phyloP scores from a whole-genome alignment of 2,888 invertebrate species.

The Cordylochernes scorpioides region DNA sequence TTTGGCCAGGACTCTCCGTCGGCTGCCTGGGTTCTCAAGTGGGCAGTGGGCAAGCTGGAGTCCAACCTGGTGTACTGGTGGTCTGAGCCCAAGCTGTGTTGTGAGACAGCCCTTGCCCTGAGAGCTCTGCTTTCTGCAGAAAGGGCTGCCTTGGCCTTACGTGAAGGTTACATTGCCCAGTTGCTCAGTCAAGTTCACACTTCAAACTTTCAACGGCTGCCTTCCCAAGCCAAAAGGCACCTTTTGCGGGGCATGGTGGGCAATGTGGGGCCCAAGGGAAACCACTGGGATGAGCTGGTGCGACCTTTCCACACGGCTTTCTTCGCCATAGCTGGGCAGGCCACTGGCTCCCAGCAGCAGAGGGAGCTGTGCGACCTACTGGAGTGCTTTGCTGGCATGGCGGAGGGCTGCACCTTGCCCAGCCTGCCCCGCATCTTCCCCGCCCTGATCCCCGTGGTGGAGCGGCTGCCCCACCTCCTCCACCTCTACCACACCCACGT shows the following conservation, averaged over 20 bases:
- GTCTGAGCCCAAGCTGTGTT: slow-evolving; percentile 33
- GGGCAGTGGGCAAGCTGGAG: slow-evolving; percentile 36
- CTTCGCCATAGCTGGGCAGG: too few species aligned
- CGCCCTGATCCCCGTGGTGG: slow-evolving; percentile 35
- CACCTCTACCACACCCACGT: slow-evolving; percentile 48
- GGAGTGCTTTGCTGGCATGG: slow-evolving; percentile 37
- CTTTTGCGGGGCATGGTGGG: too few species aligned
- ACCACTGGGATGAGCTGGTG: too few species aligned
- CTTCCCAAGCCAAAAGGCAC: too few species aligned
- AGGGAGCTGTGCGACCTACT: slow-evolving; percentile 42
- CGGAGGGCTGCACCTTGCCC: slow-evolving; percentile 15
- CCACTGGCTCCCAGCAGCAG: too few species aligned
- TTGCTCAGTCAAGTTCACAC: too few species aligned
- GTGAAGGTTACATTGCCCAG: too few species aligned
- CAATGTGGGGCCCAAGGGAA: too few species aligned
- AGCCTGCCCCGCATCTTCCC: slow-evolving; percentile 23
- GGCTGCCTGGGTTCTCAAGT: slow-evolving; percentile 33
- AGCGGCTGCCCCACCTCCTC: slow-evolving; percentile 39
- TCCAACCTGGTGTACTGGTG: slow-evolving; percentile 33
- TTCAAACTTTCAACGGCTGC: too few species aligned
- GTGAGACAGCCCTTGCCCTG: slow-evolving; percentile 36
- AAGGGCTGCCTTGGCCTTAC: too few species aligned
- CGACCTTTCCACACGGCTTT: too few species aligned
- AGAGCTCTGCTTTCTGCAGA: slow-evolving; percentile 26
- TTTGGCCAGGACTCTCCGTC: slow-evolving; percentile 39